These are phyloP conservation scores for Hemithea aestivaria DNA, from an alignment of 2,888 invertebrate genomes.

Conservation along the genomic window DNA sequence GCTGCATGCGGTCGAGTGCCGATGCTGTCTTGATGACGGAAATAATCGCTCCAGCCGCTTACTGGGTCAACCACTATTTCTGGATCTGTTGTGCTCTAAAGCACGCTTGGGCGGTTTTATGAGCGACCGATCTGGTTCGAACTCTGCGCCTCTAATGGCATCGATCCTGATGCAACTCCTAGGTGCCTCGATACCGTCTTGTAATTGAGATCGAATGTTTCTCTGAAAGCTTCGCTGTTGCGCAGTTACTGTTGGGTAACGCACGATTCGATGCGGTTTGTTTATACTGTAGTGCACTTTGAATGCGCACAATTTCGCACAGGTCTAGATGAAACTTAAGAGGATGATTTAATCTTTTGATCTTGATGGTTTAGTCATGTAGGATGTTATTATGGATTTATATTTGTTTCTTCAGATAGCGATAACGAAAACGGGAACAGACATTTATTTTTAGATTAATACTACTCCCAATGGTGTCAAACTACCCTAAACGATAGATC, in stretches of 20 bases:
- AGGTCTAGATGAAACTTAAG: too few species aligned
- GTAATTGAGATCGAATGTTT: slow-evolving; percentile 19
- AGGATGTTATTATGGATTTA: too few species aligned
- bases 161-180: slow-evolving; percentile 39
- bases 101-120: slow-evolving; percentile 61
- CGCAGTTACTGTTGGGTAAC: not conserved
- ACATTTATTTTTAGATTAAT: slow-evolving; percentile 61
- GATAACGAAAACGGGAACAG: slow-evolving; percentile 37
- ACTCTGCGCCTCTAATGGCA: slow-evolving; percentile 45
- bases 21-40: slow-evolving; percentile 67
- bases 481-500: slow-evolving; percentile 65
- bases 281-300: not conserved
- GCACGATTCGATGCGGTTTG: not conserved
- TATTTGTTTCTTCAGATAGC: slow-evolving; percentile 18
- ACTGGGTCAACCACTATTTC: slow-evolving; percentile 76
- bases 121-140: slow-evolving; percentile 45
- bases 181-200: slow-evolving; percentile 18
- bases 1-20: slow-evolving; percentile 38
- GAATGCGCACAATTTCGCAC: too few species aligned
- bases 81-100: slow-evolving; percentile 64
- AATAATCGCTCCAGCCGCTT: slow-evolving; percentile 74
- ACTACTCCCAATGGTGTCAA: slow-evolving; percentile 65
- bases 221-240: slow-evolving; percentile 13
- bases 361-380: too few species aligned
- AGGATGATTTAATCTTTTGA: too few species aligned